phyloP scores from a whole-genome alignment of 1,140 invertebrate species.

The Hermetia illucens region DNA sequence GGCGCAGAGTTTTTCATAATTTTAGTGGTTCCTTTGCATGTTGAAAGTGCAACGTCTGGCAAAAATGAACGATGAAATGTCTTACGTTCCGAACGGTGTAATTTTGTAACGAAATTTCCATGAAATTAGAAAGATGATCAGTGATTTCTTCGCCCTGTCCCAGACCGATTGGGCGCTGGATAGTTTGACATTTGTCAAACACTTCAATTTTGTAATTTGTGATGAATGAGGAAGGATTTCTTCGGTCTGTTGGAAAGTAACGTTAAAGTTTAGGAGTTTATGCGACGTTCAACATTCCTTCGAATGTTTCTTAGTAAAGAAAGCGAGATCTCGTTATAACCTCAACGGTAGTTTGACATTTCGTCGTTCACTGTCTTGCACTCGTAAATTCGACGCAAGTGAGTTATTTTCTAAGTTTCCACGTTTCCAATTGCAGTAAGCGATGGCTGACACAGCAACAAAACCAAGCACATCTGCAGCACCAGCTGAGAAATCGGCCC shows the following conservation, averaged over 20 bases:
- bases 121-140: slow-evolving; percentile 1
- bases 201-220: no score
- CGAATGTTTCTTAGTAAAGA: slow-evolving; percentile 1
- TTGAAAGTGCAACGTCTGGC: no score
- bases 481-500: slow-evolving; percentile 32
- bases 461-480: slow-evolving; percentile 43
- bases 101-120: background rate
- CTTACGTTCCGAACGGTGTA: background rate
- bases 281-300: background rate
- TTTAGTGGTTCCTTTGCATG: slow-evolving; percentile 5
- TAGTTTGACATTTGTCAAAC: no score
- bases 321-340: background rate
- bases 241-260: no score
- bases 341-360: background rate
- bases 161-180: no score
- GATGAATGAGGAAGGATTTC: no score
- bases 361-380: background rate
- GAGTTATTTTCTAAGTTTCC: slow-evolving; percentile 3
- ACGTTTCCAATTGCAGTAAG: slow-evolving; percentile 10
- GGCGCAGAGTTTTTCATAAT: slow-evolving; percentile 13
- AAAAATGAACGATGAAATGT: slow-evolving; percentile 3
- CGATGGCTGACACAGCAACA: slow-evolving; percentile 44
- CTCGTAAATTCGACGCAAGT: slow-evolving; percentile 9
- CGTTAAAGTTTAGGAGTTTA: no score
- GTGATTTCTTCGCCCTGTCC: no score